phyloP scores from a whole-genome alignment of 2,888 invertebrate genomes.

The Conus canariensis region DNA sequence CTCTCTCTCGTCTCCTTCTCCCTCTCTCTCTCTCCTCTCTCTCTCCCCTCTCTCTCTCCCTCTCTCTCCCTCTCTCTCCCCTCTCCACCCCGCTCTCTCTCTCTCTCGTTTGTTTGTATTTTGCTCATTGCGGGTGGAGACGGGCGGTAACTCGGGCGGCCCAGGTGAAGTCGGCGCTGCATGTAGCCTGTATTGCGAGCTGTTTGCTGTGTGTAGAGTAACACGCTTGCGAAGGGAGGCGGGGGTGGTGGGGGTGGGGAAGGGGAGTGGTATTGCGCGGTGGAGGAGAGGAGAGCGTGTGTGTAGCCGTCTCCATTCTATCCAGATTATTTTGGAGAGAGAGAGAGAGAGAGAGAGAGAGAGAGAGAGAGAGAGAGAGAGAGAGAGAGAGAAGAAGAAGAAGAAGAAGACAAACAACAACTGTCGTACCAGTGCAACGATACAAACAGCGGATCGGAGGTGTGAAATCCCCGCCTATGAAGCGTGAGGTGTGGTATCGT shows the following conservation, averaged over 20 bases:
- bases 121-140: no score
- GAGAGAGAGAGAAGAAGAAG: background rate
- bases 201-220: background rate
- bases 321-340: background rate
- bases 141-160: no score
- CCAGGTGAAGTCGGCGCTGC: background rate
- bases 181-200: background rate
- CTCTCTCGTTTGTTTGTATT: no score
- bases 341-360: background rate
- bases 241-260: background rate
- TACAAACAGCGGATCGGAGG: no score
- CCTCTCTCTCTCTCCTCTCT: background rate
- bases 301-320: no score
- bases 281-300: background rate
- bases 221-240: background rate
- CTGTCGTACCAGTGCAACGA: no score
- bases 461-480: no score
- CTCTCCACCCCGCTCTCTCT: no score
- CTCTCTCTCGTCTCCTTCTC: background rate
- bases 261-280: background rate
- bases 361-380: background rate
- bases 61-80: background rate
- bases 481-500: no score
- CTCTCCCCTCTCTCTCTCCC: background rate
- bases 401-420: no score